Conservation (phyloP, 2,113 vertebrate species). For the Carettochelys insculpta region DNA sequence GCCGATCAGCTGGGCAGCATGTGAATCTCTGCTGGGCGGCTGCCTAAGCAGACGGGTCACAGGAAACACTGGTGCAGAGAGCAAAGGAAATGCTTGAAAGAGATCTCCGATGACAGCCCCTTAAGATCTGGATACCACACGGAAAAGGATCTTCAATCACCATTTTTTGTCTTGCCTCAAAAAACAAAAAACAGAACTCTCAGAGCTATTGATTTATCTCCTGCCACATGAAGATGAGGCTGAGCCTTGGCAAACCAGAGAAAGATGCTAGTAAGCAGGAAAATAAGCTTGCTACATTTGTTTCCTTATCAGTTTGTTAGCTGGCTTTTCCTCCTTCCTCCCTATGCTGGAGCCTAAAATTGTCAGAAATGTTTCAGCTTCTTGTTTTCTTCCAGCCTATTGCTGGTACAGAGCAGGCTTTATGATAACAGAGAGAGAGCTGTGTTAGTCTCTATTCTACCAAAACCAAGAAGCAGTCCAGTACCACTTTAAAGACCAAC, state of each 20-base stretch:
- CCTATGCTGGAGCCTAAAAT: not conserved
- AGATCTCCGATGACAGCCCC: not conserved
- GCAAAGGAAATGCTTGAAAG: not conserved
- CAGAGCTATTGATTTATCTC: not conserved
- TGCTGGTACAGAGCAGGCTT: too few species aligned
- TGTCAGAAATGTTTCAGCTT: conserved; percentile 35
- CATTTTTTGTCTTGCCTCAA: not conserved
- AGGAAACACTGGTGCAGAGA: too few species aligned
- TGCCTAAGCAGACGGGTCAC: too few species aligned
- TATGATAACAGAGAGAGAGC: too few species aligned
- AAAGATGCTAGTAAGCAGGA: not conserved
- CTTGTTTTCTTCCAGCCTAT: not conserved
- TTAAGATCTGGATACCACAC: rapidly evolving
- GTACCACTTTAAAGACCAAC: too few species aligned
- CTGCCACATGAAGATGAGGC: not conserved
- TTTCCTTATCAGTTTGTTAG: not conserved
- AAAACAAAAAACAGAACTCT: not conserved
- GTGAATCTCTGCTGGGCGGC: too few species aligned
- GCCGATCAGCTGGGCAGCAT: too few species aligned
- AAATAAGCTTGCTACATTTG: not conserved
- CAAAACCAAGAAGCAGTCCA: too few species aligned
- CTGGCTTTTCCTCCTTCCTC: not conserved
- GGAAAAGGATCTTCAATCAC: not conserved
- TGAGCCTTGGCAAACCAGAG: not conserved
- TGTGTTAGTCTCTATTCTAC: too few species aligned